Base-by-base conservation (phyloP, 2,113 vertebrate genomes). In the Nymphicus hollandicus region DNA sequence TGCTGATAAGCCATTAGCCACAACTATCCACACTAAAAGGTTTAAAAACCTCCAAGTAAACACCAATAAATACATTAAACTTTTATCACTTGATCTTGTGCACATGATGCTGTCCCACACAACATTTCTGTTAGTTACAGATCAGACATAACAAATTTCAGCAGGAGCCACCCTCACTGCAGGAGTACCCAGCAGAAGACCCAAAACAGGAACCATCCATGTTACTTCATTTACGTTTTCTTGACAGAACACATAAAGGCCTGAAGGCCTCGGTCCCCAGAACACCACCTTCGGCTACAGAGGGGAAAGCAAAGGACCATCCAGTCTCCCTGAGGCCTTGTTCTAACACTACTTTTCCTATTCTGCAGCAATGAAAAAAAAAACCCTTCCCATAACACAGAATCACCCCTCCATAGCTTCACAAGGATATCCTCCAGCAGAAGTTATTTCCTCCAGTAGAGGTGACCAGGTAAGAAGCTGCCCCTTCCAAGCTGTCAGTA, bases 111-210 rank as follows among this genome's bases (percentile, higher is more conserved):
- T 47, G n/a, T 33, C 28, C 22, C 17, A 60, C 39, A 66, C 31
- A 68, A 19, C 11, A 11, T 5, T 60, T 41, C 43, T 52, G 25
- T 35, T 39, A 68, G 28, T 23, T 64, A 74, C 43, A 52, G 43
- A 63, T 4, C 0, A 0, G 74, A 56, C 37, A 10, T 19, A 39
- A 47, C 6, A 37, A 18, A n/a, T 35, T 16, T 27, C 22, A 61
- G 33, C 41, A 56, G 31, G 0, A 46, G 37, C 49, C 81, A 50
- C 49, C 41, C 69, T 85, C 49, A 18, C 33, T 41, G 68, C 39
- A 69, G 43, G 60, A 56, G 63, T 4, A 37, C 35, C 33, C 50
- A 39, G 86, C 60, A 80, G 33, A 39, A 50, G 15, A 31, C 33
- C 13, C 29, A 41, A 29, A 70, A 2, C 13, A 70, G 33, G 25